phyloP scores from a whole-genome alignment of 1,140 invertebrate genomes.

The Cyphomyrmex costatus region DNA sequence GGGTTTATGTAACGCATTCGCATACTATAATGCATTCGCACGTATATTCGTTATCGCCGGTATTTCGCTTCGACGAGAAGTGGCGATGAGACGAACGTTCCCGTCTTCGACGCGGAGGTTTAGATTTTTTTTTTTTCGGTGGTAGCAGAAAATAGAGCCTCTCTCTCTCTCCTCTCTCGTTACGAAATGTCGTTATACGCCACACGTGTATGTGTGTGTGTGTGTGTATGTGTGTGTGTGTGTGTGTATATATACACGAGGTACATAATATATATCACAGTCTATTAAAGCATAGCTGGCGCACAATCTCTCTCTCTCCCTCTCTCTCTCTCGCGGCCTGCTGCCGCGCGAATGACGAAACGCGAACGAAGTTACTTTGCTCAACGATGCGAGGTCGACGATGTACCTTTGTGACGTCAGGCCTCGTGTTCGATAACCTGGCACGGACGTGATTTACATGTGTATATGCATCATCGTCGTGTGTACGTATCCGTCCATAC shows the following conservation, averaged over 20 bases:
- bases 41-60: background rate
- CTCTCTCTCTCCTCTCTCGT: conserved; percentile 16
- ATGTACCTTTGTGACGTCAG: conserved; percentile 85
- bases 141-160: conserved; percentile 42
- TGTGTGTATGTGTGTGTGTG: too few species aligned
- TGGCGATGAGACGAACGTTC: background rate
- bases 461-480: background rate
- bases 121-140: conserved; percentile 47
- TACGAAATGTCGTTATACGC: conserved; percentile 40
- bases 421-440: conserved; percentile 83
- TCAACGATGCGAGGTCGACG: conserved; percentile 81
- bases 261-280: conserved; percentile 41
- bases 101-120: background rate
- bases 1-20: conserved; percentile 13
- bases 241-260: background rate
- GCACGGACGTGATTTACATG: conserved; percentile 75
- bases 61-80: conserved; percentile 7
- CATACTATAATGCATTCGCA: background rate
- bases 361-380: conserved; percentile 82
- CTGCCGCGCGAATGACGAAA: conserved; percentile 77
- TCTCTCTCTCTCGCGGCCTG: conserved; percentile 44
- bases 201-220: background rate
- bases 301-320: conserved; percentile 14
- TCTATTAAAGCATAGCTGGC: conserved; percentile 53
- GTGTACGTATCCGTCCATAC: conserved; percentile 39